Percentiles rank a stretch among this genome's conserved stretches.
Evolutionary conservation across 2,113 vertebrate species (phyloP).

Genomic region (Carassius carassius): DNA sequence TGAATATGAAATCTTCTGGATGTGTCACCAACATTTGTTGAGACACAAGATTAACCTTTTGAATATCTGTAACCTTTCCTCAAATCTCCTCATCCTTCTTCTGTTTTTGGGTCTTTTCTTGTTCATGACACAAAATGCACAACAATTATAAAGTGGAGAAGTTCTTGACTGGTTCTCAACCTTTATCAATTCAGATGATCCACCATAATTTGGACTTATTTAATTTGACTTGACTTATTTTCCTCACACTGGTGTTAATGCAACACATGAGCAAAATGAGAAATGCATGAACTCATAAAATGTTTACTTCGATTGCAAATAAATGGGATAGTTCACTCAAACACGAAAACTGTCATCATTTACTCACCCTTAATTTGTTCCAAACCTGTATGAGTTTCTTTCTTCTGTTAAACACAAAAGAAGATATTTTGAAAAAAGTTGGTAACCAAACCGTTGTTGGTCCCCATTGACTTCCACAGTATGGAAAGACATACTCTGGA

Average conservation of each 20-base stretch:
- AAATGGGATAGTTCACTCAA: neutral
- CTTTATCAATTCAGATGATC: neutral
- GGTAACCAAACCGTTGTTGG: too few relatives aligned
- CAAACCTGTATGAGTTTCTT: too few relatives aligned
- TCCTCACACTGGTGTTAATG: too few relatives aligned
- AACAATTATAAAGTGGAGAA: neutral
- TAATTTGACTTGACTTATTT: too few relatives aligned
- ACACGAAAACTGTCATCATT: neutral
- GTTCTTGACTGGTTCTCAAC: neutral
- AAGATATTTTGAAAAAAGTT: too few relatives aligned
- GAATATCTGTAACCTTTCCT: conserved; percentile 12
- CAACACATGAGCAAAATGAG: neutral
- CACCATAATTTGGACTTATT: too few relatives aligned
- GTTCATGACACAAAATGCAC: neutral
- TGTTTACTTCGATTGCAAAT: neutral
- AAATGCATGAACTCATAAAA: neutral
- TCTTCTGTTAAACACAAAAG: too few relatives aligned
- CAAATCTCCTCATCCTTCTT: neutral
- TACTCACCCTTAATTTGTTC: too few relatives aligned
- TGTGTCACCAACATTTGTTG: neutral
- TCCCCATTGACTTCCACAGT: too few relatives aligned
- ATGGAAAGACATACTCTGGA: too few relatives aligned
- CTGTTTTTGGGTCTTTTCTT: neutral
- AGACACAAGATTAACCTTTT: neutral
- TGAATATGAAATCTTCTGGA: neutral